Evolutionary conservation across 2,113 vertebrate species (phyloP), one percentile per base, ranked within the genome.

Genomic region (Willisornis vidua): DNA sequence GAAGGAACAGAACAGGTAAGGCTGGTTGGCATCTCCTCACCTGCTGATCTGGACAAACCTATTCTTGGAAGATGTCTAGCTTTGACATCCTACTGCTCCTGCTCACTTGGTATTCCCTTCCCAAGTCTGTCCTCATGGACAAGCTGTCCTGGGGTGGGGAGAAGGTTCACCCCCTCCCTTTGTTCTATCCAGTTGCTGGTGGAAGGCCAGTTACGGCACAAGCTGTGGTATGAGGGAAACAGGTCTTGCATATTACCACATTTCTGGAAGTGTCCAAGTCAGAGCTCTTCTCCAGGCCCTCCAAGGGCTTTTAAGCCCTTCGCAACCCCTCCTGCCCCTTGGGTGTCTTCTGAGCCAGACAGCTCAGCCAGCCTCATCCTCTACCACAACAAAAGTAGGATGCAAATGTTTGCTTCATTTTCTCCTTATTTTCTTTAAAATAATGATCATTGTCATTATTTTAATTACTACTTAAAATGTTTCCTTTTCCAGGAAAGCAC

Each of bases 401-500:
- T 35, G 61, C 45, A 73, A 35, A 54, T 37, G 20, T 73, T 80
- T 84, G 59, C 25, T 76, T 87, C 3, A 19, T 87, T 80, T 43
- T 37, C 70, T 51, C 57, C 62, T 63, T 57, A 16, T 63, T 43
- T 55, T 86, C 31, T 63, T 80, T 84, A 49, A 86, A 45, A 45
- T 59, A 59, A 45, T 33, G 7, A 78, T 82, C 1, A 0, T 62
- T 89, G 18, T 24, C 5, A 63, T 24, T 66, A 54, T 86, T 91
- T 54, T 72, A 62, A 55, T 26, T 62, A 16, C 76, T 67, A 2
- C 74, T 91, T 78, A 61, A 88, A 66, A 48, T 1, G 2, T 84
- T 87, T 93, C 37, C 26, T 52, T 90, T 77, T 85, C n/a, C 93
- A 96, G 91, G 82, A 55, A 37, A 87, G 49, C 14, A 73, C 23